These are phyloP conservation scores for Pogonus chalceus DNA, from an alignment of 1,140 invertebrate species.

Conservation along the genomic window DNA sequence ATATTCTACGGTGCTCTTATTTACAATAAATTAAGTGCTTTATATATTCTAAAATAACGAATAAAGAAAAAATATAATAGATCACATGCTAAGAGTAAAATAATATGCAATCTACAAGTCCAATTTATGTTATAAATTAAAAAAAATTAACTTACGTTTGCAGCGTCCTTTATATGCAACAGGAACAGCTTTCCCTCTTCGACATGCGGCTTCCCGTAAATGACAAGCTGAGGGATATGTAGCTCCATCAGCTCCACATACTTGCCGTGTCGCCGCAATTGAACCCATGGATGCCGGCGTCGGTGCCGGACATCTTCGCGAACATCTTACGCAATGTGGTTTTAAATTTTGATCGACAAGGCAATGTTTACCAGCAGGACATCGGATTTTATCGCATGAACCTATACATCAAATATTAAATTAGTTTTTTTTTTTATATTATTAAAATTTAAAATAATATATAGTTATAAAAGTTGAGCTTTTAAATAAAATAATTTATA, in stretches of 20 bases:
- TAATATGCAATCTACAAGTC: neutral
- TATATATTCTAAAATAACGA: too few species aligned
- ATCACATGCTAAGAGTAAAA: too few species aligned
- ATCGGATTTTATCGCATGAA: slow-evolving; percentile 67
- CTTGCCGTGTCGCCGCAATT: slow-evolving; percentile 46
- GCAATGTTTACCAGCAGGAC: slow-evolving; percentile 70
- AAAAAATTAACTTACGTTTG: slow-evolving; percentile 55
- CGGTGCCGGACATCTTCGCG: slow-evolving; percentile 49
- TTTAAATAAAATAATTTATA: too few species aligned
- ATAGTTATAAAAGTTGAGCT: too few species aligned
- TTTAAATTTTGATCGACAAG: slow-evolving; percentile 75
- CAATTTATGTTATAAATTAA: too few species aligned
- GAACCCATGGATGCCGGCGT: too few species aligned
- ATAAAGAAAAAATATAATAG: too few species aligned
- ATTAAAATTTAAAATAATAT: too few species aligned
- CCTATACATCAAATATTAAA: slow-evolving; percentile 41
- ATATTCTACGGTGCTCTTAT: too few species aligned
- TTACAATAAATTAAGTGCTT: too few species aligned
- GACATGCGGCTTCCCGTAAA: slow-evolving; percentile 71
- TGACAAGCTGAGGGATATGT: slow-evolving; percentile 83
- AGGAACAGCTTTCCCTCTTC: slow-evolving; percentile 67
- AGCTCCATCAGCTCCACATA: slow-evolving; percentile 78
- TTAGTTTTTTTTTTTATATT: too few species aligned
- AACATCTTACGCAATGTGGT: slow-evolving; percentile 72
- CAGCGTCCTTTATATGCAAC: slow-evolving; percentile 80